Evolutionary conservation across 2,888 invertebrate genomes (phyloP).

Genomic region (Drosophila seclusa): DNA sequence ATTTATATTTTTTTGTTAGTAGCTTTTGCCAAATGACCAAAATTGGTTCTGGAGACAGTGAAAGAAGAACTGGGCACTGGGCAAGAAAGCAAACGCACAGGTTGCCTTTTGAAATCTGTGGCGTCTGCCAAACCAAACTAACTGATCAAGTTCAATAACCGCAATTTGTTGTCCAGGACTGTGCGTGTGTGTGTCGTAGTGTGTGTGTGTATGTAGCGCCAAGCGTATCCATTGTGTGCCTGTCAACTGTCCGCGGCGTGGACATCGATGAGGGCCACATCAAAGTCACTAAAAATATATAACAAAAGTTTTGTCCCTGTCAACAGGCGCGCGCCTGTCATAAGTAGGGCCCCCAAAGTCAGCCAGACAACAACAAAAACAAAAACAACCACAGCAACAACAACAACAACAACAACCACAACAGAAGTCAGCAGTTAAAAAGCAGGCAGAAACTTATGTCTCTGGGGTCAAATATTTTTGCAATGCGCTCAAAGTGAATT

Average conservation of each 20-base stretch:
- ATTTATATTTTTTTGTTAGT: conserved; percentile 10
- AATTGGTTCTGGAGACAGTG: conserved; percentile 58
- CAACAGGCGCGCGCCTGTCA: conserved; percentile 75
- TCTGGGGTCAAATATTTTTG: conserved; percentile 69
- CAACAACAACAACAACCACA: conserved; percentile 21
- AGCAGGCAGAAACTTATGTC: conserved; percentile 39
- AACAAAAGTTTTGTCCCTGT: conserved; percentile 69
- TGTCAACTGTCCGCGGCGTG: conserved; percentile 70
- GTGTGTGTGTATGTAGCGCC: conserved; percentile 61
- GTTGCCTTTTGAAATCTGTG: conserved; percentile 37
- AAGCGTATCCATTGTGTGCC: conserved; percentile 74
- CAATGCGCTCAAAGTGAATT: conserved; percentile 6
- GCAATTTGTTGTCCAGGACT: conserved; percentile 69
- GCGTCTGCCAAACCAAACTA: conserved; percentile 44
- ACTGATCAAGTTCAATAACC: conserved; percentile 72
- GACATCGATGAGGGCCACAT: conserved; percentile 79
- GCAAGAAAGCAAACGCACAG: conserved; percentile 29
- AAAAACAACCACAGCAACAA: conserved; percentile 19
- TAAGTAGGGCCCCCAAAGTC: conserved; percentile 64
- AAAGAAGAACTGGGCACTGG: conserved; percentile 21
- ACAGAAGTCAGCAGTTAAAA: conserved; percentile 17
- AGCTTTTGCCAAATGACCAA: conserved; percentile 62
- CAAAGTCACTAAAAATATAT: conserved; percentile 76
- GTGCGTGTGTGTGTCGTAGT: conserved; percentile 4
- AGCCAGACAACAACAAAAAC: conserved; percentile 18